A percentile compares a stretch with the other conserved stretches of the same genome.
Evolutionary conservation across 1,140 invertebrate genomes (phyloP).

Genomic region (Theocolax elegans): DNA sequence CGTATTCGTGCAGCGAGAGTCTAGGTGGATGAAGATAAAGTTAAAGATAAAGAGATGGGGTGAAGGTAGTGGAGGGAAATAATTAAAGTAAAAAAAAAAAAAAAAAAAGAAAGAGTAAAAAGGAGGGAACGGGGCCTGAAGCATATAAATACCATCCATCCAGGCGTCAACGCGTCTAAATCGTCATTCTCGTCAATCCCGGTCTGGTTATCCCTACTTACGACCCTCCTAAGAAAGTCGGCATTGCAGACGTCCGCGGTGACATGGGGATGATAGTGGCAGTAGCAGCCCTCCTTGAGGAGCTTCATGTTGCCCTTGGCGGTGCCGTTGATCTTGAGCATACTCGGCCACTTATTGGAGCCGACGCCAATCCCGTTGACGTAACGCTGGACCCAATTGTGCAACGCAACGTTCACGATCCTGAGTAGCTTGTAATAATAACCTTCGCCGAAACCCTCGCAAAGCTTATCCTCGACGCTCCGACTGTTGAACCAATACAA

Average conservation of each 20-base stretch:
- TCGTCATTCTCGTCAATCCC: slow-evolving; percentile 28
- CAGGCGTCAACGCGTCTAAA: slow-evolving; percentile 38
- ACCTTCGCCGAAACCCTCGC: slow-evolving; percentile 58
- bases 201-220: slow-evolving; percentile 49
- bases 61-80: too few species aligned
- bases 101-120: background rate
- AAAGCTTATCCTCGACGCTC: slow-evolving; percentile 62
- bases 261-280: slow-evolving; percentile 65
- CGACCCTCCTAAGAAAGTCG: slow-evolving; percentile 65
- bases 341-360: slow-evolving; percentile 36
- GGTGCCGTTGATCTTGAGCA: slow-evolving; percentile 64
- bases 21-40: too few species aligned
- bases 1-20: too few species aligned
- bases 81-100: too few species aligned
- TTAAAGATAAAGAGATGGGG: too few species aligned
- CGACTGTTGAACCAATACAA: slow-evolving; percentile 64
- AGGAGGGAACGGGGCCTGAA: background rate
- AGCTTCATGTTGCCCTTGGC: slow-evolving; percentile 64
- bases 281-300: slow-evolving; percentile 65
- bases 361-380: slow-evolving; percentile 56
- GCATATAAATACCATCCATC: slow-evolving; percentile 35
- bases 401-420: slow-evolving; percentile 59
- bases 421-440: slow-evolving; percentile 63
- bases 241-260: slow-evolving; percentile 65
- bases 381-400: slow-evolving; percentile 59